phyloP scores from a whole-genome alignment of 2,888 invertebrate genomes.

The Phortica okadai region DNA sequence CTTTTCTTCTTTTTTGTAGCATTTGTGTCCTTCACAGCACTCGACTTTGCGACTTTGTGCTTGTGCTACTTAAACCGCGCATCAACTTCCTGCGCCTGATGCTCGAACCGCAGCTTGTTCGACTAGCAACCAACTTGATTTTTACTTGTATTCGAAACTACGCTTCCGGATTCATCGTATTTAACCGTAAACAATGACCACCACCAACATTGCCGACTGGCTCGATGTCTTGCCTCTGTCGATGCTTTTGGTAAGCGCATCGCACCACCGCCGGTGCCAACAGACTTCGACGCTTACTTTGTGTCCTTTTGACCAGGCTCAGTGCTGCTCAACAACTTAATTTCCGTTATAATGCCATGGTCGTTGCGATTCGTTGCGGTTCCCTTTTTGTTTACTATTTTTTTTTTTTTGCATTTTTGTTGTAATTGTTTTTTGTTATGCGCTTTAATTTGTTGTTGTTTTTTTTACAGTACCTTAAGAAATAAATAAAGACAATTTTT shows the following conservation, averaged over 20 bases:
- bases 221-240: neutral
- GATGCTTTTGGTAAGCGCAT: neutral
- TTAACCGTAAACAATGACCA: constrained; percentile 18
- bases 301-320: constrained; percentile 10
- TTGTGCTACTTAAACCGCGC: neutral
- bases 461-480: neutral
- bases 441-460: neutral
- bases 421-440: neutral
- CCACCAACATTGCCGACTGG: neutral
- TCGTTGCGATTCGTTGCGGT: constrained; percentile 32
- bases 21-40: neutral
- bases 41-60: neutral
- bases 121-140: neutral
- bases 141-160: constrained; percentile 12
- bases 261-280: neutral
- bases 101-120: neutral
- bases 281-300: neutral
- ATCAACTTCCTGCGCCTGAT: neutral
- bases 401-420: constrained; percentile 41
- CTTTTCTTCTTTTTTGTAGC: neutral
- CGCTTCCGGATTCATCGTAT: constrained; percentile 18
- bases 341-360: constrained; percentile 40
- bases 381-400: constrained; percentile 27
- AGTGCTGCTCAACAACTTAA: constrained; percentile 17
- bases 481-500: no score